phyloP scores from a whole-genome alignment of 2,888 invertebrate genomes.

The Coleophora deauratella region DNA sequence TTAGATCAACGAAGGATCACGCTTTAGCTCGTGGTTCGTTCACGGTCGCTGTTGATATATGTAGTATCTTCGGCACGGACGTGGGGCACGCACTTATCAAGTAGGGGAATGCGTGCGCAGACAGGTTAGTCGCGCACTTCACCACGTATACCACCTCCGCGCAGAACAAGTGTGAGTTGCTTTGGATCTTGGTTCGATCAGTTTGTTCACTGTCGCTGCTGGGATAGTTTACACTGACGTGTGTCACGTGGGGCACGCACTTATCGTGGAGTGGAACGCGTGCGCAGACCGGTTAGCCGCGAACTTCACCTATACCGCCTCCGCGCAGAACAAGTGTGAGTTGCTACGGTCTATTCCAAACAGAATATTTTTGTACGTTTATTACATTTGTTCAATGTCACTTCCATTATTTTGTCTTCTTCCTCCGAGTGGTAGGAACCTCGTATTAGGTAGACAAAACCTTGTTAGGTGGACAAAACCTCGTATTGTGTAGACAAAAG shows the following conservation, averaged over 20 bases:
- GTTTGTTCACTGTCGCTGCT: no score
- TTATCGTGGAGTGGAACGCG: slow-evolving; percentile 94
- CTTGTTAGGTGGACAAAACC: no score
- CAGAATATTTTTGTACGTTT: no score
- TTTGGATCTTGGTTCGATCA: background rate
- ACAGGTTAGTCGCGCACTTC: slow-evolving; percentile 91
- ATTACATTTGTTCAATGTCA: no score
- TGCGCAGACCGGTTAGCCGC: slow-evolving; percentile 92
- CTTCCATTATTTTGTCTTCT: no score
- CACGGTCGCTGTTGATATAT: no score
- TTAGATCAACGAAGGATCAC: no score
- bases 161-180: slow-evolving; percentile 85
- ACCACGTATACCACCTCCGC: slow-evolving; percentile 91
- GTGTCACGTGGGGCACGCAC: slow-evolving; percentile 90
- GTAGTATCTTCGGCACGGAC: slow-evolving; percentile 93
- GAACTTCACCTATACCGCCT: slow-evolving; percentile 91
- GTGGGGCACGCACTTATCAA: slow-evolving; percentile 92
- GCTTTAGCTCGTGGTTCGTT: no score
- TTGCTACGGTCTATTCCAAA: no score
- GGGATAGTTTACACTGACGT: slow-evolving; percentile 92
- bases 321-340: slow-evolving; percentile 90
- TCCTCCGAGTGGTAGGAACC: no score
- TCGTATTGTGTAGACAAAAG: no score
- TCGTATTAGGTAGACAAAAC: no score
- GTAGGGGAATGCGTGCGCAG: slow-evolving; percentile 94